Evolutionary conservation across 1,140 invertebrate species (phyloP).

Genomic region (Psilanteris sp.): DNA sequence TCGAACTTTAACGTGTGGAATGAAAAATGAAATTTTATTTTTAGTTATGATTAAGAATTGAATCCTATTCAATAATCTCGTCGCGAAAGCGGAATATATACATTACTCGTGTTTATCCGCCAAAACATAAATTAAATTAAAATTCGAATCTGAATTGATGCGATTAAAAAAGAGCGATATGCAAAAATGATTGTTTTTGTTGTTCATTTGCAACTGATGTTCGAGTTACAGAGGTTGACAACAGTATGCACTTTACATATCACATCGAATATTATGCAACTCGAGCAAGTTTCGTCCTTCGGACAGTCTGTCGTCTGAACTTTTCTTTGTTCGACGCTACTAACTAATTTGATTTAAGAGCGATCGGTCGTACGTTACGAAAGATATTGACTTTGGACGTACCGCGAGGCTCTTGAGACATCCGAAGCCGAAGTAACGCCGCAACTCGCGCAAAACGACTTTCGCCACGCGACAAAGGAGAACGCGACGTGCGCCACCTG

Average conservation of each 20-base stretch:
- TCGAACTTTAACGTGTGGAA: no score
- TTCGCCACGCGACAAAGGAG: constrained; percentile 67
- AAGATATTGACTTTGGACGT: constrained; percentile 44
- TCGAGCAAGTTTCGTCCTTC: constrained; percentile 17
- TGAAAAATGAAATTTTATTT: no score
- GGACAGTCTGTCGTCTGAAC: constrained; percentile 12
- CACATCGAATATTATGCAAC: constrained; percentile 13
- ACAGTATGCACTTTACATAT: neutral
- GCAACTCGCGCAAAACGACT: constrained; percentile 64
- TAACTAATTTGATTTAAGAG: constrained; percentile 46
- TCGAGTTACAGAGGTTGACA: no score
- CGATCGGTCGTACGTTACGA: constrained; percentile 45
- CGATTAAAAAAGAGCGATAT: no score
- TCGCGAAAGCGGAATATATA: no score
- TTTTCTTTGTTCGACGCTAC: constrained; percentile 43
- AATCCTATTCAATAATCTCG: no score
- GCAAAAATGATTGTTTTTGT: no score
- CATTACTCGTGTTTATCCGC: no score
- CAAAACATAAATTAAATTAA: no score
- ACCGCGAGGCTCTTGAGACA: constrained; percentile 18
- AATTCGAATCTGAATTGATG: no score
- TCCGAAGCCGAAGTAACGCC: constrained; percentile 45
- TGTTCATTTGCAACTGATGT: no score
- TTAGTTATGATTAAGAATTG: no score
- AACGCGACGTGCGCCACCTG: constrained; percentile 54